Base-by-base conservation (phyloP, 2,797 vertebrate species). In the Eulemur rubriventer region DNA sequence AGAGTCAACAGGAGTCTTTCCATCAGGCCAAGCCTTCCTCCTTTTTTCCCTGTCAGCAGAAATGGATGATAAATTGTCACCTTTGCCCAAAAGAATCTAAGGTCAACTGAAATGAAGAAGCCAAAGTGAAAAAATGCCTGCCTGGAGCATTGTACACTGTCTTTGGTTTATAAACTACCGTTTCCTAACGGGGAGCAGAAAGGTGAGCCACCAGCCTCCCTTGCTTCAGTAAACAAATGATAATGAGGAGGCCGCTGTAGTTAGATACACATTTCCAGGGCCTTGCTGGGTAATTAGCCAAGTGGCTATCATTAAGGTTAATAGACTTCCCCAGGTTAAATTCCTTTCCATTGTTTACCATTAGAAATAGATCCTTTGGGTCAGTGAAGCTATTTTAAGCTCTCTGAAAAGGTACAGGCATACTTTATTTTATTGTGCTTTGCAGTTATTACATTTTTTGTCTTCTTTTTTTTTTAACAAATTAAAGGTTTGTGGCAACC, bases 221-320 rank as follows among this genome's bases (percentile, higher is more conserved):
- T 91, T 59, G 76, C 79, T 81, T 90, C 93, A 46, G 88, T 52
- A 82, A 76, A 96, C 75, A 96, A 94, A 84, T 61, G 55, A 91
- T n/a, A 85, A 93, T 13, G 41, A 95, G 4, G 46, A 91, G 28
- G 91, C 86, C 26, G 10, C 82, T 75, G 61, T 7, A 38, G 41
- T 61, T 50, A 93, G 59, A 82, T 43, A 52, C 28, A 38, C 24
- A 73, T 73, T 13, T 97, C 79, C 94, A 89, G 26, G 3, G 26
- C 55, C 61, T 46, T 0, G 72, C 61, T 55, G 83, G 65, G 84
- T 90, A 80, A 97, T 98, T 97, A 80, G 24, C 57, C 91, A 92
- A 94, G 17, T 18, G 22, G 91, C 87, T 84, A 67, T 84, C 81
- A 92, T 94, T 97, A 92, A 91, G 81, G 90, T 95, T 96, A 98